These are phyloP conservation scores for Sminthurides bifidus DNA, from an alignment of 1,140 invertebrate species.

Conservation along the genomic window DNA sequence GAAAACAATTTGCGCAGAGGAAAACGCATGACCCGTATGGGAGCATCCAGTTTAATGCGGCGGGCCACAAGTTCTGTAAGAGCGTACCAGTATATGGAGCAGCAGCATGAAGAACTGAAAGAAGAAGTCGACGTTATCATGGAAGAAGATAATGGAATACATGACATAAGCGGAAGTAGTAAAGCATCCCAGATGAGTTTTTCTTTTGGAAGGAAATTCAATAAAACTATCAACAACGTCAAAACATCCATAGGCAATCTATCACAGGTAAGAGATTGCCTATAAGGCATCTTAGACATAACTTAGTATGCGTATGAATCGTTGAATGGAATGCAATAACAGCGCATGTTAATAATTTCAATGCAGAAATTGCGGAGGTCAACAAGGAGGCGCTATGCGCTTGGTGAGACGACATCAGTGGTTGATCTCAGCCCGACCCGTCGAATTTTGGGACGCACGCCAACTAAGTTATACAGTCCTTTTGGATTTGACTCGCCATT, in stretches of 20 bases:
- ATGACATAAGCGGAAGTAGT: slow-evolving; percentile 35
- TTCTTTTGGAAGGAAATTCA: slow-evolving; percentile 37
- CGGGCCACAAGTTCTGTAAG: slow-evolving; percentile 1
- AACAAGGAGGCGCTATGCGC: slow-evolving; percentile 44
- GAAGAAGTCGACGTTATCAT: slow-evolving; percentile 34
- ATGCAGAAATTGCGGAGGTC: slow-evolving; percentile 45
- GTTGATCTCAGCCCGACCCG: slow-evolving; percentile 37
- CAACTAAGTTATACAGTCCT: slow-evolving; percentile 51
- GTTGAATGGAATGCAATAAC: slow-evolving; percentile 5
- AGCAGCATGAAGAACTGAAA: slow-evolving; percentile 1
- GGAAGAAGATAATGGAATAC: slow-evolving; percentile 34
- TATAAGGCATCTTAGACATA: too few relatives aligned
- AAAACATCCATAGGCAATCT: slow-evolving; percentile 45
- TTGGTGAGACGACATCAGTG: slow-evolving; percentile 42
- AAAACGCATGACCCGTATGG: slow-evolving; percentile 1
- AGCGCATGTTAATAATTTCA: slow-evolving; percentile 14
- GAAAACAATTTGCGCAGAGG: background rate
- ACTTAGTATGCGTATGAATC: slow-evolving; percentile 2
- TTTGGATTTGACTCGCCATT: slow-evolving; percentile 38
- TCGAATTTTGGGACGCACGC: slow-evolving; percentile 46
- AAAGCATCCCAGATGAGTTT: slow-evolving; percentile 30
- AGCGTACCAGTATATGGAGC: slow-evolving; percentile 6
- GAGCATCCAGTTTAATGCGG: slow-evolving; percentile 6
- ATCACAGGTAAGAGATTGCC: slow-evolving; percentile 47
- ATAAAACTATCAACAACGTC: slow-evolving; percentile 46